Percentiles rank a stretch among this genome's conserved stretches.
Evolutionary conservation across 2,888 invertebrate genomes (phyloP).

Genomic region (Zeuzera pyrina): DNA sequence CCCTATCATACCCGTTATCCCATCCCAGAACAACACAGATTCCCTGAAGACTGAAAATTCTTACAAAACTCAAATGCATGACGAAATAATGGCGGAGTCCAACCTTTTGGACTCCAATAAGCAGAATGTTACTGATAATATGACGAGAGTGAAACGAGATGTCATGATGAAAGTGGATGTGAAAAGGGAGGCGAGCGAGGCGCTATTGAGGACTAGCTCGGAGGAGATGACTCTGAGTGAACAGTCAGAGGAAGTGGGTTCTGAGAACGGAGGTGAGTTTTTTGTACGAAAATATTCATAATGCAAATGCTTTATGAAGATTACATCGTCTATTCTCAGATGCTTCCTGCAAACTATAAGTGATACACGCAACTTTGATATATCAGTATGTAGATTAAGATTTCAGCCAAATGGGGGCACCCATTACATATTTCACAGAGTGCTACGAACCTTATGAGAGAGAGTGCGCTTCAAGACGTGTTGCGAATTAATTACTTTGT

Average conservation of each 20-base stretch:
- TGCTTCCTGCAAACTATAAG: no score
- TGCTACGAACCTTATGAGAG: no score
- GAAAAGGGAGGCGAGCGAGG: constrained; percentile 39
- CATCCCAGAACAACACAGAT: constrained; percentile 44
- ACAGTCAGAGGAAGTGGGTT: constrained; percentile 30
- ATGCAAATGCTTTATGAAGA: neutral
- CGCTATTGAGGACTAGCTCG: constrained; percentile 33
- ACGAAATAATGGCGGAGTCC: constrained; percentile 43
- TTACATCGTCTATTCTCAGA: no score
- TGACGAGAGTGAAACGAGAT: constrained; percentile 13
- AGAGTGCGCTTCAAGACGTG: no score
- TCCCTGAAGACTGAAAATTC: constrained; percentile 36
- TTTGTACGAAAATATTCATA: neutral
- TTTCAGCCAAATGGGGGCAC: no score
- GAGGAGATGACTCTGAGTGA: constrained; percentile 46
- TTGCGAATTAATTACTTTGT: no score
- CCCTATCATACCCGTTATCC: constrained; percentile 36
- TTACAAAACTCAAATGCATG: constrained; percentile 33
- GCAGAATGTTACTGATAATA: constrained; percentile 32
- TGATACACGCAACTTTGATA: no score
- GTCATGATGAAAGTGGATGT: constrained; percentile 16
- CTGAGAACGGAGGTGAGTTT: constrained; percentile 27
- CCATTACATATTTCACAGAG: no score
- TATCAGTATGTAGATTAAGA: no score
- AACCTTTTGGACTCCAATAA: constrained; percentile 43